phyloP scores from a whole-genome alignment of 2,888 invertebrate genomes.

The Drosophila dives region DNA sequence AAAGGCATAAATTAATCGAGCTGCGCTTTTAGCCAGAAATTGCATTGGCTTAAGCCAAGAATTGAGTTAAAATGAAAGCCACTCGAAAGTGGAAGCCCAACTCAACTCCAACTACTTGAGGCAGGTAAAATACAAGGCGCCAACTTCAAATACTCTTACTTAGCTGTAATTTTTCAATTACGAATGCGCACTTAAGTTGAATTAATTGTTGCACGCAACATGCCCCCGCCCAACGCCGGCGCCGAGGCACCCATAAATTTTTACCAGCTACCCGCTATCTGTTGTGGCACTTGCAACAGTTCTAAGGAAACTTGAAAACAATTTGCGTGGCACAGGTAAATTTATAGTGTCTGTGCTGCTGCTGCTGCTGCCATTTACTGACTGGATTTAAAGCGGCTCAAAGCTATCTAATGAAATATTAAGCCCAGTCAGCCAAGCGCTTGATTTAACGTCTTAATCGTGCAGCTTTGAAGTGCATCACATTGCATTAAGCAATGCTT shows the following conservation, averaged over 20 bases:
- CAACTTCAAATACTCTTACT: slow-evolving; percentile 51
- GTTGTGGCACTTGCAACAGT: slow-evolving; percentile 62
- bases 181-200: slow-evolving; percentile 76
- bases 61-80: slow-evolving; percentile 69
- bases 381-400: slow-evolving; percentile 58
- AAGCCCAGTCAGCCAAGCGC: slow-evolving; percentile 51
- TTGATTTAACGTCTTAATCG: slow-evolving; percentile 48
- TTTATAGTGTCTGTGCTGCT: slow-evolving; percentile 44
- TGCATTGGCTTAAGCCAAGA: slow-evolving; percentile 15
- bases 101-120: slow-evolving; percentile 46
- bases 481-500: slow-evolving; percentile 26
- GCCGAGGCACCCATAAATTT: slow-evolving; percentile 51
- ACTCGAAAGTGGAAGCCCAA: slow-evolving; percentile 25
- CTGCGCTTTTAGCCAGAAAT: slow-evolving; percentile 12
- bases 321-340: slow-evolving; percentile 59
- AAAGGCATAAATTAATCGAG: slow-evolving; percentile 68
- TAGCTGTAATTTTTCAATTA: slow-evolving; percentile 72
- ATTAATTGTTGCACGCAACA: slow-evolving; percentile 68
- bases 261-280: slow-evolving; percentile 38
- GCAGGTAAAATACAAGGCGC: slow-evolving; percentile 19
- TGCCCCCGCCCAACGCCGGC: slow-evolving; percentile 8
- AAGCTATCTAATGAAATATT: slow-evolving; percentile 76
- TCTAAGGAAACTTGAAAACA: slow-evolving; percentile 55
- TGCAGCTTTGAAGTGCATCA: slow-evolving; percentile 41
- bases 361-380: slow-evolving; percentile 19